Evolutionary conservation across 2,888 invertebrate genomes (phyloP).

Genomic region (Mamestra brassicae): DNA sequence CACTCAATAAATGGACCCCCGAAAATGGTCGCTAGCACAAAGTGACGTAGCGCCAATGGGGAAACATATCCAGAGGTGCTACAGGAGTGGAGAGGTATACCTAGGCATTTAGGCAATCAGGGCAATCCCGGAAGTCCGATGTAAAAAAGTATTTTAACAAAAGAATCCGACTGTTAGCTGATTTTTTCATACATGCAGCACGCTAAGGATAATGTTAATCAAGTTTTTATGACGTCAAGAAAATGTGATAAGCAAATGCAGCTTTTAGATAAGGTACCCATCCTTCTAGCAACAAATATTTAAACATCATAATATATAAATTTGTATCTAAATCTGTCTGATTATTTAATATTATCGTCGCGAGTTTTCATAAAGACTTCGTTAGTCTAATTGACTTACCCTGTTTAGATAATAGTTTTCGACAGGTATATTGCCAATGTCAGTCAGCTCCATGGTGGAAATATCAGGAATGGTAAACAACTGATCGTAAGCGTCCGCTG

Average conservation of each 20-base stretch:
- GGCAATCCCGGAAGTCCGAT: too few species aligned
- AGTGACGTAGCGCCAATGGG: too few species aligned
- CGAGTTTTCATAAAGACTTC: not conserved
- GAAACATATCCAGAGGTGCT: too few species aligned
- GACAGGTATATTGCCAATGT: slow-evolving; percentile 71
- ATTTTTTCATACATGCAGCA: not conserved
- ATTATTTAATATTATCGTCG: not conserved
- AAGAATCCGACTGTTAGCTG: not conserved
- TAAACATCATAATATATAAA: not conserved
- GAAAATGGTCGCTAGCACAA: too few species aligned
- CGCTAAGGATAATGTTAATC: not conserved
- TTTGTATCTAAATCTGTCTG: not conserved
- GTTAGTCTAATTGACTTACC: slow-evolving; percentile 72
- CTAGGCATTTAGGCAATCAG: too few species aligned
- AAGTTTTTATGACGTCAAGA: slow-evolving; percentile 1
- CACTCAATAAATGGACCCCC: too few species aligned
- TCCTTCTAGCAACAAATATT: not conserved
- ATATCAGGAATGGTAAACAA: slow-evolving; percentile 71
- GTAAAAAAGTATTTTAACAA: too few species aligned
- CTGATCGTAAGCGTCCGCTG: slow-evolving; percentile 75
- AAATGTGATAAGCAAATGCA: slow-evolving; percentile 9
- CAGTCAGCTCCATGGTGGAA: slow-evolving; percentile 74
- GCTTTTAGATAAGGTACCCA: not conserved
- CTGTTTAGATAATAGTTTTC: slow-evolving; percentile 83
- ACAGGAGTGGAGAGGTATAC: too few species aligned